Conservation (phyloP, 1,140 invertebrate genomes). For the Subanguina moxae region DNA sequence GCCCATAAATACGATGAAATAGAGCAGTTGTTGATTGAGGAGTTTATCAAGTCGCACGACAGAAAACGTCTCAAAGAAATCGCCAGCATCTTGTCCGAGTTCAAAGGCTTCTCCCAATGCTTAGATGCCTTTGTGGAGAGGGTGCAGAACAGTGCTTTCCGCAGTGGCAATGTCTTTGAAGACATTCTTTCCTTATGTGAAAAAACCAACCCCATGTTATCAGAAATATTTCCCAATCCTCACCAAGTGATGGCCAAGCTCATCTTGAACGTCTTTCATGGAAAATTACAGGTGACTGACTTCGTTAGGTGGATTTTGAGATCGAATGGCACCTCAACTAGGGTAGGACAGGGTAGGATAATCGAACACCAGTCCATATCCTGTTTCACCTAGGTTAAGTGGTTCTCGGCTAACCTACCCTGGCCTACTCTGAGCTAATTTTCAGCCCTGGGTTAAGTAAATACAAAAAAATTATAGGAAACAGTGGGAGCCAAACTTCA, state of each 20-base stretch:
- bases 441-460: too few relatives aligned
- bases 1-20: constrained; percentile 77
- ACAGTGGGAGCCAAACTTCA: constrained; percentile 75
- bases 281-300: constrained; percentile 74
- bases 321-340: too few relatives aligned
- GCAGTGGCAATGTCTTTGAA: constrained; percentile 80
- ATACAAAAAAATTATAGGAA: constrained; percentile 64
- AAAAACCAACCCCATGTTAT: constrained; percentile 80
- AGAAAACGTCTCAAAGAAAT: constrained; percentile 84
- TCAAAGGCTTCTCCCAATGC: constrained; percentile 89
- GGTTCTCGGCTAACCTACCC: too few relatives aligned
- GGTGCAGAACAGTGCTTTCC: constrained; percentile 69
- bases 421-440: too few relatives aligned
- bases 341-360: too few relatives aligned
- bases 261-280: constrained; percentile 89
- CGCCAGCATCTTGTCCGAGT: constrained; percentile 83
- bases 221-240: constrained; percentile 88
- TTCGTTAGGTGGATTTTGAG: too few relatives aligned
- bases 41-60: constrained; percentile 86
- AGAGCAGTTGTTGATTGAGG: constrained; percentile 84
- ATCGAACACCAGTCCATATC: too few relatives aligned
- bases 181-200: constrained; percentile 84
- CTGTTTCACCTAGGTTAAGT: too few relatives aligned
- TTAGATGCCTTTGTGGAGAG: constrained; percentile 94
- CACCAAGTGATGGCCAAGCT: constrained; percentile 97